Evolutionary conservation across 2,113 vertebrate genomes (phyloP).

Genomic region (Murina feae): DNA sequence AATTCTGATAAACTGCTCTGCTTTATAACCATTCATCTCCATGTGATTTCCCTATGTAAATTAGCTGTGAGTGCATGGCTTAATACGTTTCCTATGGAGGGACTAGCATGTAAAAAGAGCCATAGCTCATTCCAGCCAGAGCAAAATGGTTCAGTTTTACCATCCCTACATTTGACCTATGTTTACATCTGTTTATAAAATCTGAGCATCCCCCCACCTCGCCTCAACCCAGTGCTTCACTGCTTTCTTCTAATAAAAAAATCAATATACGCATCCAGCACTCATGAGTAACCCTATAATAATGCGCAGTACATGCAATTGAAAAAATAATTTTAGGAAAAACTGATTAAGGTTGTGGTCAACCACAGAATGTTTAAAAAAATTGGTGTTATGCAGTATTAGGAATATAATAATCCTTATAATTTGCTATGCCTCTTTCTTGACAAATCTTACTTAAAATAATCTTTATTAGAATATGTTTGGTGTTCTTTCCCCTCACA

Average conservation of each 20-base stretch:
- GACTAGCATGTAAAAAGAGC: not conserved
- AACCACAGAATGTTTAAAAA: slow-evolving; percentile 27
- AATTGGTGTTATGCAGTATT: not conserved
- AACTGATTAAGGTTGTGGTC: slow-evolving; percentile 42
- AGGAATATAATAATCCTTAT: slow-evolving; percentile 1
- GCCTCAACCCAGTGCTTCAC: slow-evolving; percentile 55
- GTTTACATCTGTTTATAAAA: slow-evolving; percentile 67
- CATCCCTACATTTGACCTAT: slow-evolving; percentile 41
- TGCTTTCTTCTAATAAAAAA: slow-evolving; percentile 69
- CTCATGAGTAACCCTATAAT: slow-evolving; percentile 62
- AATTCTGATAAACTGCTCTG: not conserved
- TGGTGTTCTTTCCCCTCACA: not conserved
- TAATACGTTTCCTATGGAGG: not conserved
- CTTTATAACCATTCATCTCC: not conserved
- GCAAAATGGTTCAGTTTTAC: not conserved
- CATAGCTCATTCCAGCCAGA: not conserved
- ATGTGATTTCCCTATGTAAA: not conserved
- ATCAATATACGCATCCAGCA: slow-evolving; percentile 60
- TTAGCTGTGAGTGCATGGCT: not conserved
- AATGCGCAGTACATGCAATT: slow-evolving; percentile 54
- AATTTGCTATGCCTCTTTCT: slow-evolving; percentile 19
- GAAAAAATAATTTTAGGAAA: slow-evolving; percentile 67
- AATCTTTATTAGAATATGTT: not conserved
- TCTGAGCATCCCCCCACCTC: not conserved
- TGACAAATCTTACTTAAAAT: not conserved